A percentile compares a stretch with the other conserved stretches of the same genome.
These are phyloP conservation scores for Mormyrus proboscirostris DNA, from an alignment of 2,797 vertebrate species.

Conservation along the genomic window DNA sequence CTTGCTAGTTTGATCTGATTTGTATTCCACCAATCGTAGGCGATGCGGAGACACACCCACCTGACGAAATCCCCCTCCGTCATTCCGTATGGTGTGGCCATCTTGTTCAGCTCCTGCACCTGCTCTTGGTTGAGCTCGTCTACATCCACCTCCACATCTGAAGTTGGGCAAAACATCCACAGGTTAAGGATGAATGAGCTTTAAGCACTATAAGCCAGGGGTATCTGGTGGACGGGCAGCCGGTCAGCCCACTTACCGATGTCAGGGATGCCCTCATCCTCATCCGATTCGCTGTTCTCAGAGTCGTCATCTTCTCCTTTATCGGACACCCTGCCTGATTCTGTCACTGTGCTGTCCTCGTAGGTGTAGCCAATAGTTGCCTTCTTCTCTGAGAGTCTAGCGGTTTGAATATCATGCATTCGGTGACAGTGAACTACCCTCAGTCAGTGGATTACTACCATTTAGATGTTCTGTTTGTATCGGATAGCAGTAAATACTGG, in stretches of 20 bases:
- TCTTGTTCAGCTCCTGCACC: slow-evolving; percentile 84
- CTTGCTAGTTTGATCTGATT: background rate
- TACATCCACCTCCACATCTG: slow-evolving; percentile 94
- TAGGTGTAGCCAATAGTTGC: slow-evolving; percentile 93
- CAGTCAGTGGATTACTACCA: background rate
- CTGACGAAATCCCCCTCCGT: slow-evolving; percentile 89
- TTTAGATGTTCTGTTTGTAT: background rate
- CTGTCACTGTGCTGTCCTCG: slow-evolving; percentile 85
- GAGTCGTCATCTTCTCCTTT: slow-evolving; percentile 81
- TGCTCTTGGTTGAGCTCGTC: slow-evolving; percentile 89
- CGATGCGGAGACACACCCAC: slow-evolving; percentile 44
- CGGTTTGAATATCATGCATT: background rate
- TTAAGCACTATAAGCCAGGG: background rate
- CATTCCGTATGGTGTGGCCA: slow-evolving; percentile 90
- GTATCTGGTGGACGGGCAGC: background rate
- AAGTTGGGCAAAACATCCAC: background rate
- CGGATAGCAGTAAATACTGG: background rate
- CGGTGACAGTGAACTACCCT: background rate
- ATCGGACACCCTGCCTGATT: slow-evolving; percentile 69
- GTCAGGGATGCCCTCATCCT: slow-evolving; percentile 90
- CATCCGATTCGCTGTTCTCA: slow-evolving; percentile 85
- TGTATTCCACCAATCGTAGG: background rate
- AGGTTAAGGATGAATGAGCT: background rate
- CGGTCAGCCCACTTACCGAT: slow-evolving; percentile 66
- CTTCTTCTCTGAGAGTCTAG: slow-evolving; percentile 85